phyloP scores from a whole-genome alignment of 2,113 vertebrate species.

The Chaetodon trifascialis region DNA sequence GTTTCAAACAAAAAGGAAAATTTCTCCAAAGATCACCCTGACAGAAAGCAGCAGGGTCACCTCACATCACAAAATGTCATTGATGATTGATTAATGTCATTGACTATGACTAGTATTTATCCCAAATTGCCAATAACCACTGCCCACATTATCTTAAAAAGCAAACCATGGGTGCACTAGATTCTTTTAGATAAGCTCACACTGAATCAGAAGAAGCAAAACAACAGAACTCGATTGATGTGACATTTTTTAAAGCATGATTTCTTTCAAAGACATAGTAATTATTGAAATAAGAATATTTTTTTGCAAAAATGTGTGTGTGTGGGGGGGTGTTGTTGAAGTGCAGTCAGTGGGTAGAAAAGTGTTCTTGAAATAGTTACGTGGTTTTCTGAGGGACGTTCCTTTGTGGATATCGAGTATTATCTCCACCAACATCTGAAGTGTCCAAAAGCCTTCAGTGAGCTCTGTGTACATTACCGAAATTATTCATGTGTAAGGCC shows the following conservation, averaged over 20 bases:
- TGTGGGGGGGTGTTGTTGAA: background rate
- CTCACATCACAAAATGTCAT: slow-evolving; percentile 3
- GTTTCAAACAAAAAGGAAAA: background rate
- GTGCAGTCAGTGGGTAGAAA: slow-evolving; percentile 6
- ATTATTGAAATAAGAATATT: slow-evolving; percentile 31
- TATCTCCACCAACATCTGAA: slow-evolving; percentile 56
- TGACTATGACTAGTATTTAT: slow-evolving; percentile 25
- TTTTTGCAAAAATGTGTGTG: background rate
- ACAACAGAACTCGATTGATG: slow-evolving; percentile 3
- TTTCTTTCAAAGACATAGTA: slow-evolving; percentile 2
- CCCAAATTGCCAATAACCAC: slow-evolving; percentile 4
- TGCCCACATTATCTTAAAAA: background rate
- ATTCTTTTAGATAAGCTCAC: background rate
- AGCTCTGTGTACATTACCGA: slow-evolving; percentile 48
- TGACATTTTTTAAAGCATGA: slow-evolving; percentile 18
- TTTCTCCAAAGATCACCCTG: slow-evolving; percentile 7
- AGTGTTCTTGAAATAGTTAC: slow-evolving; percentile 45
- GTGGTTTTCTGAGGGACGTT: slow-evolving; percentile 57
- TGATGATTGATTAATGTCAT: too few relatives aligned
- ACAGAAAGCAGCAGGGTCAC: background rate
- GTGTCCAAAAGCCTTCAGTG: slow-evolving; percentile 34
- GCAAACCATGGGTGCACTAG: background rate
- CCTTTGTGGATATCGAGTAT: slow-evolving; percentile 49
- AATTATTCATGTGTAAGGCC: slow-evolving; percentile 37
- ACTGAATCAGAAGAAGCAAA: slow-evolving; percentile 6